These are phyloP conservation scores for Thamnaconus septentrionalis DNA, from an alignment of 2,113 vertebrate genomes.

Conservation along the genomic window DNA sequence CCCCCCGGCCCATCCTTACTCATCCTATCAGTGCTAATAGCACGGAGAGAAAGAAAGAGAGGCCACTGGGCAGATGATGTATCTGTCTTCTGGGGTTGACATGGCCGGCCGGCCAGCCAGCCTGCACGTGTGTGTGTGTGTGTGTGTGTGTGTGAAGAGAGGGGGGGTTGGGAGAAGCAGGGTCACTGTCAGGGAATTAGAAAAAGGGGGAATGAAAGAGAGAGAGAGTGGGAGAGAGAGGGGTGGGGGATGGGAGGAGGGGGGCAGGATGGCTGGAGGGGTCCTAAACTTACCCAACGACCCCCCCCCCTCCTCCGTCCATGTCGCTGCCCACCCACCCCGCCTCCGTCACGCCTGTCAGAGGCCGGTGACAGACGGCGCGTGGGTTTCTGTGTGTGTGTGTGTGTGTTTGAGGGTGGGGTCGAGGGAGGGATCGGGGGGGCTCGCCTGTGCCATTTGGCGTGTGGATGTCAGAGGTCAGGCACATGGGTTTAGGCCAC, in stretches of 20 bases:
- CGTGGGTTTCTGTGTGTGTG: slow-evolving; percentile 56
- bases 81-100: slow-evolving; percentile 54
- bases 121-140: slow-evolving; percentile 8
- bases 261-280: slow-evolving; percentile 52
- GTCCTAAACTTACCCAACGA: slow-evolving; percentile 41
- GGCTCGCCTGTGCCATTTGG: slow-evolving; percentile 38
- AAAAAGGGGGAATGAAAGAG: slow-evolving; percentile 26
- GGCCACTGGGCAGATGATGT: slow-evolving; percentile 57
- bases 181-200: slow-evolving; percentile 67
- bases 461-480: slow-evolving; percentile 75
- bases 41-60: slow-evolving; percentile 11
- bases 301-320: neutral
- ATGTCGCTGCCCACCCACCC: slow-evolving; percentile 52
- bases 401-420: slow-evolving; percentile 13
- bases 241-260: neutral
- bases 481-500: slow-evolving; percentile 61
- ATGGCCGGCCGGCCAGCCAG: slow-evolving; percentile 18
- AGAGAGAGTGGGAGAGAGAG: slow-evolving; percentile 6
- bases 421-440: neutral
- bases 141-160: slow-evolving; percentile 3
- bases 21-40: slow-evolving; percentile 54
- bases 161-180: slow-evolving; percentile 1
- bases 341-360: slow-evolving; percentile 68
- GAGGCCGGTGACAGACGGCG: slow-evolving; percentile 71
- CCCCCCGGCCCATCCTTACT: neutral